A percentile compares a stretch with the other conserved stretches of the same genome.
Evolutionary conservation across 1,140 invertebrate genomes (phyloP).

Genomic region (Araneus ventricosus): DNA sequence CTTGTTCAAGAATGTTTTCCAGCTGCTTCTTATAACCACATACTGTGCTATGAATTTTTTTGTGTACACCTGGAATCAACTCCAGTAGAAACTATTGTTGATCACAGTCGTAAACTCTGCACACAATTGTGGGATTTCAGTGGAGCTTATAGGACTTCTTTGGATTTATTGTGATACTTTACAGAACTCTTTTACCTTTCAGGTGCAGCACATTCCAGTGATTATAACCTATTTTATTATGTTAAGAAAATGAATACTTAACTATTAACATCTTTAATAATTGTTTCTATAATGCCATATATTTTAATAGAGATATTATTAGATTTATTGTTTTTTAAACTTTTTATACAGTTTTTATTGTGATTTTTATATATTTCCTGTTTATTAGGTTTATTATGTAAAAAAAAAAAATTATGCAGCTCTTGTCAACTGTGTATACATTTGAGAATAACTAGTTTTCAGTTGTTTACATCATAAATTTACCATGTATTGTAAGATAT

Average conservation of each 20-base stretch:
- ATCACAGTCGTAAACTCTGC: constrained; percentile 88
- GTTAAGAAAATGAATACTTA: no score
- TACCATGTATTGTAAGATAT: no score
- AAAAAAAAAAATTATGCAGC: no score
- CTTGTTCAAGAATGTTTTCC: constrained; percentile 86
- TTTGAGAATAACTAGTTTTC: no score
- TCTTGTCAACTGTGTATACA: no score
- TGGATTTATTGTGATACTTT: constrained; percentile 81
- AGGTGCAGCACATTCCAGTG: not conserved
- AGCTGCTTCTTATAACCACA: constrained; percentile 84
- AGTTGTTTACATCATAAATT: no score
- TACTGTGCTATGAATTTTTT: constrained; percentile 89
- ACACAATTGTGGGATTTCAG: constrained; percentile 89
- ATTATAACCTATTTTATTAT: not conserved
- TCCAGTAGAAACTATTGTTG: constrained; percentile 88
- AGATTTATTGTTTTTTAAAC: no score
- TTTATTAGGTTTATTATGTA: no score
- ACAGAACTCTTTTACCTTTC: no score
- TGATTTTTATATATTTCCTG: no score
- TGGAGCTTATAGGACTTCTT: constrained; percentile 84
- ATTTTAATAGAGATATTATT: not conserved
- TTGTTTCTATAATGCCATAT: not conserved
- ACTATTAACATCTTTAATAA: not conserved
- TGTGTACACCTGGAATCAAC: constrained; percentile 90
- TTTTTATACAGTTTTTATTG: no score